phyloP scores from a whole-genome alignment of 2,113 vertebrate genomes.

The Ceyx margarethae region DNA sequence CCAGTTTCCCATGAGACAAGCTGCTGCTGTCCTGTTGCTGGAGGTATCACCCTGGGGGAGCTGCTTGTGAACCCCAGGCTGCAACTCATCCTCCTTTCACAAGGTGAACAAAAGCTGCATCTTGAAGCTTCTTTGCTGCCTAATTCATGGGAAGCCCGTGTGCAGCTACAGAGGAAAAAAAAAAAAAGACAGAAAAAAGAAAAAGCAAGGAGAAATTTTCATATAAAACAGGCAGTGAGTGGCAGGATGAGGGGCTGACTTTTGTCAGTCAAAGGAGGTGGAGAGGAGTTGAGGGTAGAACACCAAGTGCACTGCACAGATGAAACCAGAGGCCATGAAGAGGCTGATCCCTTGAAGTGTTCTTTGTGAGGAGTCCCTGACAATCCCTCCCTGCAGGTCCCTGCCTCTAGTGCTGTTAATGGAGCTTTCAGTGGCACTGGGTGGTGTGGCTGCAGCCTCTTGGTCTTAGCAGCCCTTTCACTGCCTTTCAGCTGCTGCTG shows the following conservation, averaged over 20 bases:
- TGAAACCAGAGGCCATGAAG: conserved; percentile 3
- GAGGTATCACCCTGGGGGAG: background rate
- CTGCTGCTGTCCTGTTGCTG: background rate
- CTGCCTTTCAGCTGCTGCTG: background rate
- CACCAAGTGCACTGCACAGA: background rate
- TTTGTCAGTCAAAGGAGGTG: background rate
- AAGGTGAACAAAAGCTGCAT: background rate
- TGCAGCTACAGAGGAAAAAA: background rate
- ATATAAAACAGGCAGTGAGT: background rate
- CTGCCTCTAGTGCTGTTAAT: background rate
- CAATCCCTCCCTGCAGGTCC: background rate
- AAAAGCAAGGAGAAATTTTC: no score
- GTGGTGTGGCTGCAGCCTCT: background rate
- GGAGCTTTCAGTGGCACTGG: background rate
- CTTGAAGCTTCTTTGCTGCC: background rate
- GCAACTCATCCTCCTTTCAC: background rate
- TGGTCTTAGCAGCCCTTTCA: background rate
- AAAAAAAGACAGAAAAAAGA: background rate
- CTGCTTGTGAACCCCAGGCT: background rate
- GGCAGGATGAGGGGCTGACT: background rate
- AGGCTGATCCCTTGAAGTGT: background rate
- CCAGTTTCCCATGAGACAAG: background rate
- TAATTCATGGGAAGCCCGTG: background rate
- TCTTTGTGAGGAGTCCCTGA: background rate
- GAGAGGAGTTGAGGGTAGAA: background rate